Evolutionary conservation across 1,140 invertebrate genomes (phyloP), one percentile per base, ranked within the genome.

Genomic region (Phymorhynchus buccinoides): DNA sequence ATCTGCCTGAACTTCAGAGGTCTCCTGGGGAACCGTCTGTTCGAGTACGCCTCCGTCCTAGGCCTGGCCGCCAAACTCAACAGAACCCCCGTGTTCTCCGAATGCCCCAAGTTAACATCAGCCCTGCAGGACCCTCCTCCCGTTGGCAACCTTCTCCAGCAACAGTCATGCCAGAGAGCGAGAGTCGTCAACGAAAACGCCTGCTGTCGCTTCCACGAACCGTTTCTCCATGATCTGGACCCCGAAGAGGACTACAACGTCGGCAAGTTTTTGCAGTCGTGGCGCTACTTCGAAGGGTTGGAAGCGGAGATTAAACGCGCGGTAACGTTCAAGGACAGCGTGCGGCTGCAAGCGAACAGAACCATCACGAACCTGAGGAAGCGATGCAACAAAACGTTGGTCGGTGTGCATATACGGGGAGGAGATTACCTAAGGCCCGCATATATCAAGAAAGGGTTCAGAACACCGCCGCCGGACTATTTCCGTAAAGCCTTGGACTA

Each of bases 221-320:
- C 81, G 0, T 37, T 91, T 27, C 42, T 83, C 16, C n/a, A n/a
- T n/a, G 82, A 88, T 16, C 39, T 90, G 42, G 62, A 86, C 35
- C 68, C 30, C 0, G 44, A 83, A 16, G 77, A 80, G 22, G 86
- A 88, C 56, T 83, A 84, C 62, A 73, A 68, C 18, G 66, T 90
- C 1, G 81, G 84, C 52, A 82, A 86, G 0, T 89, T 89, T 73
- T 87, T 90, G 41, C 88, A 90, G 77, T 89, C 88, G 4, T 91
- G 90, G 90, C 87, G 87, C 56, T 91, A 91, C 80, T 91, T 90
- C 73, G 85, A 86, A n/a, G 66, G 88, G 16, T 48, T 85, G n/a
- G 48, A 84, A 52, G 32, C 86, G 1, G 62, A 41, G 1, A 44
- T 91, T 16, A 56, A 85, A 35, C n/a, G 88, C 35, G 84, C 86